phyloP scores from a whole-genome alignment of 2,888 invertebrate species.

The Apomyelois bistriatella region DNA sequence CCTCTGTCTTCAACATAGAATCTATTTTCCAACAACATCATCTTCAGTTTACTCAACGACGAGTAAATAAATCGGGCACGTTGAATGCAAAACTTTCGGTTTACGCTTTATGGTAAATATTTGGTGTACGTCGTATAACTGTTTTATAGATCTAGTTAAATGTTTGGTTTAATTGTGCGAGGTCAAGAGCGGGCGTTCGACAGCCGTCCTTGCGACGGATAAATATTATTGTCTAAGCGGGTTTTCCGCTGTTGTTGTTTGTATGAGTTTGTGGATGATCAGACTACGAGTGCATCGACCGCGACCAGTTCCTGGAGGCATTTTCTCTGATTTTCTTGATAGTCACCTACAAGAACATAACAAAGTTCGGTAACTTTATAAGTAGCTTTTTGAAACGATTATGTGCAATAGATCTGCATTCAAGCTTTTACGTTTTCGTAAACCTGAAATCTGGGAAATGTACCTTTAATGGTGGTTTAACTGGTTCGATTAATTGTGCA shows the following conservation, averaged over 20 bases:
- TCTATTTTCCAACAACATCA: constrained; percentile 31
- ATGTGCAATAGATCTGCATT: background rate
- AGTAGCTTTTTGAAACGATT: background rate
- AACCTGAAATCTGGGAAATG: background rate
- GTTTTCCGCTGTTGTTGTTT: constrained; percentile 72
- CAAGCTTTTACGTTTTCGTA: background rate
- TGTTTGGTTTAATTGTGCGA: constrained; percentile 79
- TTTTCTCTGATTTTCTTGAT: background rate
- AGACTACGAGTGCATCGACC: constrained; percentile 50
- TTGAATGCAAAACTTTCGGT: constrained; percentile 79
- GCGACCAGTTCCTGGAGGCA: constrained; percentile 9
- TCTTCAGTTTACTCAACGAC: constrained; percentile 48
- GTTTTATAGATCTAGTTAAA: constrained; percentile 79
- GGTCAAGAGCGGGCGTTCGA: constrained; percentile 78
- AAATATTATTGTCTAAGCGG: constrained; percentile 80
- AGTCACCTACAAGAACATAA: background rate
- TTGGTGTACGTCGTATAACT: constrained; percentile 77
- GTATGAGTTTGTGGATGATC: constrained; percentile 58
- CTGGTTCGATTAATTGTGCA: background rate
- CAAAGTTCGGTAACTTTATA: too few relatives aligned
- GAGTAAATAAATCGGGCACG: constrained; percentile 74
- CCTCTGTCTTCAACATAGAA: constrained; percentile 34
- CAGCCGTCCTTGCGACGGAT: constrained; percentile 77
- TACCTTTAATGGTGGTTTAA: background rate
- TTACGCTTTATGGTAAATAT: constrained; percentile 80